Evolutionary conservation across 2,888 invertebrate species (phyloP), one percentile per base, ranked within the genome.

Genomic region (Mythimna ferrago): DNA sequence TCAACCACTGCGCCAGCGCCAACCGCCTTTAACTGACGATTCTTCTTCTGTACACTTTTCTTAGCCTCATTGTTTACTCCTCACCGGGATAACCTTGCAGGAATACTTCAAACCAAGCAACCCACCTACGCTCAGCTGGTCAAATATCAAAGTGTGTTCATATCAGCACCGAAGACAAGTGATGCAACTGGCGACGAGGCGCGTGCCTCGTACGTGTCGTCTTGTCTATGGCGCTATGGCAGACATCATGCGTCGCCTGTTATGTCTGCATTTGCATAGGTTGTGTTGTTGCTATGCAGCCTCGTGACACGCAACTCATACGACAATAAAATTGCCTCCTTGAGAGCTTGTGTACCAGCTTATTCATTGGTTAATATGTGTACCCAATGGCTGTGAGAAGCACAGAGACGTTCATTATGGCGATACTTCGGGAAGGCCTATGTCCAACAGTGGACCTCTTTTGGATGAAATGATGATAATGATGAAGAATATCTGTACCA

Each of bases 241-340:
- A 68, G 54, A 66, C 53, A 51, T 69, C 63, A 63, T 44, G 70
- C 35, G 58, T 38, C 48, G 61, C 64, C 60, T 60, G 64, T 66
- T 68, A 58, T 54, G 61, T 76, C 58, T 53, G 53, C 61, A 62
- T 78, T 82, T 73, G 70, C 67, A 82, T 71, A 67, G n/a, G 21
- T 68, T n/a, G 58, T 38, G 54, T 53, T 76, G 66, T 72, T 73
- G 56, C 60, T 78, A 53, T 38, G 61, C 53, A 19, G 53, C 11
- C 19, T 51, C 3, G 35, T 11, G 14, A 32, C 77, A 54, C 35
- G 26, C 66, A 44, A 53, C 7, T 16, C 6, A 6, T 19, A 48
- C 1, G 48, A 44, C 1, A 26, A 16, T 26, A n/a, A 21, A 11
- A 44, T 7, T 73, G 19, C 9, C 32, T 51, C 57, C 48, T 26